Evolutionary conservation across 2,113 vertebrate species (phyloP).

Genomic region (Sphaerodactylus townsendi): DNA sequence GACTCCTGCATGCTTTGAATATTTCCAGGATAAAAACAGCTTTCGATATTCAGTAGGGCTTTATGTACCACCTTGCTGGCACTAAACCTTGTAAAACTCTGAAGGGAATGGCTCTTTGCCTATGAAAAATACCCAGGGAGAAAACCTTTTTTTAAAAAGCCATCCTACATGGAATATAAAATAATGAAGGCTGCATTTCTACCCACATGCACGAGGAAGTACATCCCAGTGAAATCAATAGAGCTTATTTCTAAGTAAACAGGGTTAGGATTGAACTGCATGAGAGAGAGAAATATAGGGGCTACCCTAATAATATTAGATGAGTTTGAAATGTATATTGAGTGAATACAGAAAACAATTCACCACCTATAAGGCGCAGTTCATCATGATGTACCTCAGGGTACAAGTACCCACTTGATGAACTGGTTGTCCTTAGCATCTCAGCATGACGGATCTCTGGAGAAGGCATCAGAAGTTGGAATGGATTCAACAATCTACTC

Average conservation of each 20-base stretch:
- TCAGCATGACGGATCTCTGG: background rate
- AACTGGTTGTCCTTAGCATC: background rate
- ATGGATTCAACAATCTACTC: background rate
- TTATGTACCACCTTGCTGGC: constrained; percentile 64
- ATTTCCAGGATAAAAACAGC: constrained; percentile 78
- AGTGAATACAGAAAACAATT: background rate
- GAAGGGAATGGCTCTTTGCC: constrained; percentile 56
- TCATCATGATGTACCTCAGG: background rate
- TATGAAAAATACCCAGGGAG: constrained; percentile 47
- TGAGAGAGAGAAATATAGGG: constrained; percentile 13
- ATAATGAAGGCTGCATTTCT: background rate
- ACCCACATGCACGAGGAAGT: background rate
- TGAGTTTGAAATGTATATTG: constrained; percentile 25
- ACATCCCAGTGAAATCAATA: background rate
- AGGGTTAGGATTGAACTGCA: background rate
- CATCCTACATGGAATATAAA: constrained; percentile 3
- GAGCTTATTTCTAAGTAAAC: background rate
- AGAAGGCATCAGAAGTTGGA: background rate
- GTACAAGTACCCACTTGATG: background rate
- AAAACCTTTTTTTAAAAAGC: constrained; percentile 62
- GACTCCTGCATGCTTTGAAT: constrained; percentile 74
- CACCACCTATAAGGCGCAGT: background rate
- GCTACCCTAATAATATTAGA: background rate
- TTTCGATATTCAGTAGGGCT: constrained; percentile 68
- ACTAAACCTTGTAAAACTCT: constrained; percentile 65